phyloP scores from a whole-genome alignment of 2,888 invertebrate genomes.

The Thecocarcelia acutangulata region DNA sequence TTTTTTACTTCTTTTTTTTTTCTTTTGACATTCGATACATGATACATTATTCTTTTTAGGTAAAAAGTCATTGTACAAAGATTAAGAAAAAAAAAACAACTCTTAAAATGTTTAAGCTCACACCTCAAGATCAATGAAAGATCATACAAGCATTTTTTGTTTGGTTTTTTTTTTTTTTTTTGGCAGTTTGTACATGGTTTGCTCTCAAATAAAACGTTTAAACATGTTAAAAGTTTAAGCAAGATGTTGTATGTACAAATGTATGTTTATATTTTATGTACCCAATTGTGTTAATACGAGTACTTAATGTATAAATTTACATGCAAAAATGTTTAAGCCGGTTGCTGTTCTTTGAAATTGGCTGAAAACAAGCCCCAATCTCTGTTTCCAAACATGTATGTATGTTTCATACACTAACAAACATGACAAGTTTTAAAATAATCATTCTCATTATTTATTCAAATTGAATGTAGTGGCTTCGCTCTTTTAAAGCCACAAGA shows the following conservation, averaged over 20 bases:
- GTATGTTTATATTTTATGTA: too few species aligned
- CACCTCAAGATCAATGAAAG: constrained; percentile 62
- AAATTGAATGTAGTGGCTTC: too few species aligned
- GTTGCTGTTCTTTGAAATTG: constrained; percentile 37
- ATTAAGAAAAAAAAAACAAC: constrained; percentile 21
- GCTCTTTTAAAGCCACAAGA: background rate
- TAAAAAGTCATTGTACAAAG: background rate
- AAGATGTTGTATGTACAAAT: too few species aligned
- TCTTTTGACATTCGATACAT: constrained; percentile 40
- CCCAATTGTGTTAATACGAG: too few species aligned
- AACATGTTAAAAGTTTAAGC: too few species aligned
- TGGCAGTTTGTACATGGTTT: background rate
- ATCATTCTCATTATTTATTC: too few species aligned
- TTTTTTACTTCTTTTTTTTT: constrained; percentile 12
- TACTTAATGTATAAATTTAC: too few species aligned
- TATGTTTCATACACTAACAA: too few species aligned
- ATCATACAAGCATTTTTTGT: constrained; percentile 18
- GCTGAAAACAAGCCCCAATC: constrained; percentile 11
- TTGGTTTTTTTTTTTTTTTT: too few species aligned
- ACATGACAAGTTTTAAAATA: too few species aligned
- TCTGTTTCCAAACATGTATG: background rate
- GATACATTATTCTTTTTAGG: background rate
- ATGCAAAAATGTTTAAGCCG: constrained; percentile 22
- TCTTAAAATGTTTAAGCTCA: constrained; percentile 27
- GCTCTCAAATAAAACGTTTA: constrained; percentile 3